A percentile compares a stretch with the other conserved stretches of the same genome.
Conservation (phyloP, 2,113 vertebrate genomes). For the Meles meles region DNA sequence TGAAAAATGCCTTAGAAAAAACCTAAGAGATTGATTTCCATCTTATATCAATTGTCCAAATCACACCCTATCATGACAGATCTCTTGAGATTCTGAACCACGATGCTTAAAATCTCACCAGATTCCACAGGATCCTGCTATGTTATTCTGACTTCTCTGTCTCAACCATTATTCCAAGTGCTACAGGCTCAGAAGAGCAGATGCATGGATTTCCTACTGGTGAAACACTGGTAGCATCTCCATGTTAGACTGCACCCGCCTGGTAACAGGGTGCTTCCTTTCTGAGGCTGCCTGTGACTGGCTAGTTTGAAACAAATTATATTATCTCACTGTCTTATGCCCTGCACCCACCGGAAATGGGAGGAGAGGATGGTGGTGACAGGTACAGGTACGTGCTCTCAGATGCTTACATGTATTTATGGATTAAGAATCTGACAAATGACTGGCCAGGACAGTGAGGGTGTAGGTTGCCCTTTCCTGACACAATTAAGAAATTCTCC, state of each 20-base stretch:
- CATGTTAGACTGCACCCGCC: background rate
- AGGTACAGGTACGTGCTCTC: background rate
- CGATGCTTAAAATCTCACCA: background rate
- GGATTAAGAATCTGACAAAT: too few relatives aligned
- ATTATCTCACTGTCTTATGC: background rate
- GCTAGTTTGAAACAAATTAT: background rate
- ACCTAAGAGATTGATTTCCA: background rate
- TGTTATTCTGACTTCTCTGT: background rate
- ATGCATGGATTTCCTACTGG: background rate
- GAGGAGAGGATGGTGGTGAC: accelerated
- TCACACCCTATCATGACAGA: background rate
- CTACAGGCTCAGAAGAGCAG: background rate
- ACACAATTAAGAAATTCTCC: background rate
- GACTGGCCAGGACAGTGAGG: background rate
- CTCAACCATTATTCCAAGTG: background rate
- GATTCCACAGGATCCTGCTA: background rate
- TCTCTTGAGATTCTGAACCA: background rate
- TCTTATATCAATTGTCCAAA: background rate
- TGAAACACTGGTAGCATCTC: background rate
- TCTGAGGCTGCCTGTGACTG: background rate
- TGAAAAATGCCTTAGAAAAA: background rate
- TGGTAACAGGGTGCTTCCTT: background rate
- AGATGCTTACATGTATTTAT: background rate
- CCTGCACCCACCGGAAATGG: background rate
- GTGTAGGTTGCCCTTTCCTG: background rate